Evolutionary conservation across 2,888 invertebrate species (phyloP).

Genomic region (Euclidia mi): DNA sequence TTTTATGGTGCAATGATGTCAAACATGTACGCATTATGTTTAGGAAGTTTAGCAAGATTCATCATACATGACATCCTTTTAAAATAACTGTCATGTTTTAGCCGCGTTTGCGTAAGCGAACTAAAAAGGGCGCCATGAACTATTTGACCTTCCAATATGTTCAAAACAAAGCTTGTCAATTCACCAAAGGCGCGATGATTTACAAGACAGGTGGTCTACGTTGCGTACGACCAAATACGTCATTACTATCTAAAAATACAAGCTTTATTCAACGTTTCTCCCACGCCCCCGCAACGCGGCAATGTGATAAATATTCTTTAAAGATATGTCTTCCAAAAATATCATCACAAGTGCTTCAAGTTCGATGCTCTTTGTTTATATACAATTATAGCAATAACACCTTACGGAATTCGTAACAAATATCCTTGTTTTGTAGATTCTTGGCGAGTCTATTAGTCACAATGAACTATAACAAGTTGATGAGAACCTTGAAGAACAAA

Average conservation of each 20-base stretch:
- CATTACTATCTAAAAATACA: constrained; percentile 53
- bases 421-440: background rate
- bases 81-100: background rate
- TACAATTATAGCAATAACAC: background rate
- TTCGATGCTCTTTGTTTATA: constrained; percentile 31
- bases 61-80: constrained; percentile 1
- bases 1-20: too few relatives aligned
- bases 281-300: constrained; percentile 33
- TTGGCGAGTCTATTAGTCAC: background rate
- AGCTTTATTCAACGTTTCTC: constrained; percentile 45
- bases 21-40: too few relatives aligned
- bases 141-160: constrained; percentile 42
- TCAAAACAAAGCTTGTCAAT: constrained; percentile 37
- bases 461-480: background rate
- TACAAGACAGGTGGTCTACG: constrained; percentile 45
- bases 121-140: constrained; percentile 34
- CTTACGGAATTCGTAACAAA: background rate
- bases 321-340: constrained; percentile 36
- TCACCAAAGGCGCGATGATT: constrained; percentile 50
- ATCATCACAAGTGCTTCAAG: constrained; percentile 20
- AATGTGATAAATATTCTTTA: constrained; percentile 33
- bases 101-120: constrained; percentile 4
- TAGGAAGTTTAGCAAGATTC: background rate
- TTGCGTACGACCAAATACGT: constrained; percentile 56
- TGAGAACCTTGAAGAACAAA: background rate